Percentiles rank a stretch among this genome's conserved stretches.
phyloP scores from a whole-genome alignment of 2,797 vertebrate genomes.

The Gastrophryne carolinensis region DNA sequence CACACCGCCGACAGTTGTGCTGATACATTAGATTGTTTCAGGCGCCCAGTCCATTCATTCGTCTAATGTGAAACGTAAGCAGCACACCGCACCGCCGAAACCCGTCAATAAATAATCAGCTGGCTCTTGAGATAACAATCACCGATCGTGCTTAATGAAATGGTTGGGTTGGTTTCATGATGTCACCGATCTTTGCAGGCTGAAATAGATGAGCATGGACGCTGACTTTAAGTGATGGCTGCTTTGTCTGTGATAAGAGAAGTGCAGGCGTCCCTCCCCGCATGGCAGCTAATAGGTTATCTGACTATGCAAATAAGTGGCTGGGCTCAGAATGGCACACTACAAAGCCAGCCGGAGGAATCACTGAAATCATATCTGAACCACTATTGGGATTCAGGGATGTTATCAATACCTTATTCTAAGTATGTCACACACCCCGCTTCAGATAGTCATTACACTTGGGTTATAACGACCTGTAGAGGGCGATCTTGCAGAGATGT shows the following conservation, averaged over 20 bases:
- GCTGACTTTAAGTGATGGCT: neutral
- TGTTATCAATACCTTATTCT: too few relatives aligned
- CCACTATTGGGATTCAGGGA: too few relatives aligned
- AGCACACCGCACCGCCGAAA: neutral
- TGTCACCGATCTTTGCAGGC: neutral
- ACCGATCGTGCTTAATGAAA: slow-evolving; percentile 6
- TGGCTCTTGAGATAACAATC: slow-evolving; percentile 10
- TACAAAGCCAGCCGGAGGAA: too few relatives aligned
- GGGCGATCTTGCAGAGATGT: too few relatives aligned
- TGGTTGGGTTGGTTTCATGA: neutral
- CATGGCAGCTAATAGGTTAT: neutral
- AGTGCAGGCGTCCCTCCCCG: neutral
- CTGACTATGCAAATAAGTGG: slow-evolving; percentile 2
- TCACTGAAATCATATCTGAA: too few relatives aligned
- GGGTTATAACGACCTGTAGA: too few relatives aligned
- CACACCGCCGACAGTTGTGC: neutral
- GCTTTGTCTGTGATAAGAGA: neutral
- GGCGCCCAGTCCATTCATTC: slow-evolving; percentile 5
- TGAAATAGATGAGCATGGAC: neutral
- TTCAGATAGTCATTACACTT: too few relatives aligned
- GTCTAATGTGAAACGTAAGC: neutral
- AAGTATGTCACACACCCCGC: too few relatives aligned
- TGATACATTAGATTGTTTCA: slow-evolving; percentile 16
- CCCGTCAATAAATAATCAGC: neutral
- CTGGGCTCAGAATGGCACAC: neutral